Base-by-base conservation (phyloP, 1,140 invertebrate species). In the Solenopsis invicta region DNA sequence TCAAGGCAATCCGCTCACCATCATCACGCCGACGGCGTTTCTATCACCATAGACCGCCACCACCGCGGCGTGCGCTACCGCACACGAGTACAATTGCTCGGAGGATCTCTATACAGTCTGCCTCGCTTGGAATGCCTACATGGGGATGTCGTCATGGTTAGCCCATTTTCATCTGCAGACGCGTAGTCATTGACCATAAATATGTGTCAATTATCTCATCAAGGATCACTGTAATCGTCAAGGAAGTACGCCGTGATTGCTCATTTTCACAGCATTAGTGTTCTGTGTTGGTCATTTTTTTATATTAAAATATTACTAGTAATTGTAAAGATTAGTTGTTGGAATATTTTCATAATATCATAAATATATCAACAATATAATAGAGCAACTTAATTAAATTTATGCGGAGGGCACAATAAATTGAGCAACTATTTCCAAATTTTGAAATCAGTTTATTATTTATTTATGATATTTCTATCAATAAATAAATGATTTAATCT, bases 1-100 rank as follows among this genome's bases (percentile, higher is more conserved):
- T 94, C 94, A 95, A 95, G 95, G 95, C 92, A 91, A 95, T 94
- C 95, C 92, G 92, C 93, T 95, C 93, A 91, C 93, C 91, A 92
- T 92, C 93, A 90, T 90, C 54, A 71, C 88, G 61, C 88, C 81
- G 52, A 54, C 62, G 75, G 86, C 75, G 64, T 86, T 91, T 91
- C 54, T 72, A 72, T 61, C 89, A 90, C 89, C 89, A 88, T 91
- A 90, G 89, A 80, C 66, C 82, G 88, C 29, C 29, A 2, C 29
- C 29, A 2, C 2, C 29, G 29, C 29, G 29, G 64, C 76, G 69
- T 81, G 45, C 41, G 45, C 24, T 78, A 90, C 45, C 80, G 37
- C 69, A 80, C 66, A 37, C 75, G 69, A 81, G 75, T 48, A 52
- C 74, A 80, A 78, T 82, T 62, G 66, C 56, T 64, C 75, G 29